Conservation (phyloP, 2,797 vertebrate genomes). For the Notamacropus eugenii region DNA sequence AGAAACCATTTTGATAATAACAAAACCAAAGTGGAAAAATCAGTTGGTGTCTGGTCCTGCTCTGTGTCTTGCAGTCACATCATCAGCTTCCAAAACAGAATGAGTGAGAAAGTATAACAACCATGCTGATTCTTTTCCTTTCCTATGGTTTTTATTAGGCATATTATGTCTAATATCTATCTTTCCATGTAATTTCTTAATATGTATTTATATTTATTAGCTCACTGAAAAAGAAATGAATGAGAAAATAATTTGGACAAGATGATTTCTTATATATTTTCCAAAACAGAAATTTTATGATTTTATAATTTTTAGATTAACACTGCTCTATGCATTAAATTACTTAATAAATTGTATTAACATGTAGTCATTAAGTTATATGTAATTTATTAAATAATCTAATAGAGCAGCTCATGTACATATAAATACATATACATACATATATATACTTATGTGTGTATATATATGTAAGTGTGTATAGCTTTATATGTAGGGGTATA, state of each 20-base stretch:
- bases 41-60: background rate
- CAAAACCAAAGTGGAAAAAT: background rate
- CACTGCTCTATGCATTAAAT: background rate
- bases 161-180: background rate
- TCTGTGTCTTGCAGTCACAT: background rate
- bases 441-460: background rate
- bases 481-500: too few species aligned
- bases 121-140: background rate
- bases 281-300: background rate
- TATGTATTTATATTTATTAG: background rate
- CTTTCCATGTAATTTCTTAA: background rate
- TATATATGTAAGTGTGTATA: too few species aligned
- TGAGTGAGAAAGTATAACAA: background rate
- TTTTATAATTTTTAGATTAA: background rate
- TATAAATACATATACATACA: too few species aligned
- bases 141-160: background rate
- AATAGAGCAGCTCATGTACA: background rate
- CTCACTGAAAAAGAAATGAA: background rate
- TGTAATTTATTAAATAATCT: background rate
- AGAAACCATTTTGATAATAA: background rate
- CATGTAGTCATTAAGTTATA: too few species aligned
- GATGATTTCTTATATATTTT: background rate
- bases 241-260: background rate
- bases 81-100: background rate
- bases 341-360: too few species aligned